Conservation (phyloP, 1,140 invertebrate genomes). For the Drosophila nigromelanica region DNA sequence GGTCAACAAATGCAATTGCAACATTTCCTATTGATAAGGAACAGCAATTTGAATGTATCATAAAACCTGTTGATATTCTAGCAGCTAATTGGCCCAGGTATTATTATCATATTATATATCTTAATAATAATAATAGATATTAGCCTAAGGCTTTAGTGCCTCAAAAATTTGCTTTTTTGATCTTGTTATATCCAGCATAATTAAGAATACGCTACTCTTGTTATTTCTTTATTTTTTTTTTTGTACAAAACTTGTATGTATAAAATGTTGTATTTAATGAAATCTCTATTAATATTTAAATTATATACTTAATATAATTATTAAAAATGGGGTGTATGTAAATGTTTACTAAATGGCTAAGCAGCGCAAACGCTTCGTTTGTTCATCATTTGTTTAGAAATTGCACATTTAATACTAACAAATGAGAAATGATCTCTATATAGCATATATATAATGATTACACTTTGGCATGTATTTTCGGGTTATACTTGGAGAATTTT, state of each 20-base stretch:
- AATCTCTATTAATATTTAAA: constrained; percentile 46
- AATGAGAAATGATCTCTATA: constrained; percentile 21
- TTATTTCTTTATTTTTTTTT: constrained; percentile 51
- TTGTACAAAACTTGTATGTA: constrained; percentile 76
- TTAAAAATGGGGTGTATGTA: constrained; percentile 50
- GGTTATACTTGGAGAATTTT: constrained; percentile 13
- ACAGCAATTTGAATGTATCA: neutral
- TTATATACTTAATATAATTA: constrained; percentile 69
- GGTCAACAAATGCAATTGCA: constrained; percentile 39
- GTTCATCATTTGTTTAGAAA: constrained; percentile 58
- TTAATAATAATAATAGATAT: neutral
- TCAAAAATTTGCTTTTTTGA: constrained; percentile 41
- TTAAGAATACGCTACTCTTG: constrained; percentile 64
- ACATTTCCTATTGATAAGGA: neutral
- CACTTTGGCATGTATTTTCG: constrained; percentile 75
- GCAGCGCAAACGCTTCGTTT: constrained; percentile 33
- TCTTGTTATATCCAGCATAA: constrained; percentile 40
- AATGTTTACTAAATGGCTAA: constrained; percentile 66
- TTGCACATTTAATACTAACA: constrained; percentile 74
- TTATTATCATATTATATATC: constrained; percentile 1
- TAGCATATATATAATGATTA: constrained; percentile 44
- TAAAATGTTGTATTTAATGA: constrained; percentile 75
- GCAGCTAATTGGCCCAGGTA: too few species aligned
- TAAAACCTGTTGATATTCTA: too few species aligned
- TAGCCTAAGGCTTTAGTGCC: constrained; percentile 19